Conservation (phyloP, 2,888 invertebrate species). For the Exephanes ischioxanthus region DNA sequence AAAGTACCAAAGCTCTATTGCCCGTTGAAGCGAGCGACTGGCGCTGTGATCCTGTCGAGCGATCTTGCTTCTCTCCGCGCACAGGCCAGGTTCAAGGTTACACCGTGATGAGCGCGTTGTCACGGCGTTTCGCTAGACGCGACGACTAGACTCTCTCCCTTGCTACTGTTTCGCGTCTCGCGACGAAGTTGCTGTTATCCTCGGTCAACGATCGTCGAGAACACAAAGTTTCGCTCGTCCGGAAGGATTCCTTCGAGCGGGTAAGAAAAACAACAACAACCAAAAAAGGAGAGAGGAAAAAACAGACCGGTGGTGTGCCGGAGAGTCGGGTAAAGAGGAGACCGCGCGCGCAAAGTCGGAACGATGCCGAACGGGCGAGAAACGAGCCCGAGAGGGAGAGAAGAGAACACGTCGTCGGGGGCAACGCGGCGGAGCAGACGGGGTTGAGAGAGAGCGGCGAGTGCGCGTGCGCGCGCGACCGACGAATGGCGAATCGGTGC, state of each 20-base stretch:
- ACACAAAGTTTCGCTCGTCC: neutral
- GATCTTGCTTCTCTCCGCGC: conserved; percentile 45
- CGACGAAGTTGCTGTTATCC: neutral
- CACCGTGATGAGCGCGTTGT: conserved; percentile 60
- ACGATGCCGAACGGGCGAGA: conserved; percentile 9
- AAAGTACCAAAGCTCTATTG: conserved; percentile 1
- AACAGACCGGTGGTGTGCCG: conserved; percentile 15
- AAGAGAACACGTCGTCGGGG: conserved; percentile 44
- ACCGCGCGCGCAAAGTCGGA: conserved; percentile 20
- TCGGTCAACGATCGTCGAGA: neutral
- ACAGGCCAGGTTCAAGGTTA: conserved; percentile 71
- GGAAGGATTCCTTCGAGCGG: too few relatives aligned
- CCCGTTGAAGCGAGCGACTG: conserved; percentile 39
- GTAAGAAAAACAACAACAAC: conserved; percentile 12
- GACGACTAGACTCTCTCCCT: neutral
- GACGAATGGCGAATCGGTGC: conserved; percentile 65
- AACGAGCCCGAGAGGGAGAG: conserved; percentile 25
- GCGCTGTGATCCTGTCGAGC: conserved; percentile 32
- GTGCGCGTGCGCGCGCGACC: conserved; percentile 58
- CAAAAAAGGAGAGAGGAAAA: conserved; percentile 11
- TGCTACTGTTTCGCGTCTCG: neutral
- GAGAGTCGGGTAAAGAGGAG: conserved; percentile 28
- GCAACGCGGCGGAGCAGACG: conserved; percentile 38
- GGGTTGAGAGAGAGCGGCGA: conserved; percentile 41
- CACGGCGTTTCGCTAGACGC: conserved; percentile 21